Base-by-base conservation (phyloP, 1,140 invertebrate species). In the Sarcophaga bullata region DNA sequence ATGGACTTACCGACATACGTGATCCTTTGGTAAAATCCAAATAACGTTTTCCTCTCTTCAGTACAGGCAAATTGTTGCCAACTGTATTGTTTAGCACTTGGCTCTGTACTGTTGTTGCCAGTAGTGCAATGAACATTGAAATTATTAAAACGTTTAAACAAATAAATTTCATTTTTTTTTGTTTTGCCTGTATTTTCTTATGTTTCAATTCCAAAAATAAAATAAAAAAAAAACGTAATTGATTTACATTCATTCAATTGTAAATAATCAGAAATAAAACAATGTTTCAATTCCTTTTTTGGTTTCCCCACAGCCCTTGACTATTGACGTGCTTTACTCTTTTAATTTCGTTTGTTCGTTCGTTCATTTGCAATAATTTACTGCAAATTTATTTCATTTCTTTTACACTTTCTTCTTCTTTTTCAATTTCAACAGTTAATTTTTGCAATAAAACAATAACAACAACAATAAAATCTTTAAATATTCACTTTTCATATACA, bases 1-100 rank as follows among this genome's bases (percentile, higher is more conserved):
- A 5, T 2, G n/a, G 37, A 73, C 83, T 84, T 48, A 84, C 83
- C 83, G 83, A 84, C 25, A 84, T 73, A 81, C 83, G 83, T 13
- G 83, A 17, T 9, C 83, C 83, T 76, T 82, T 82, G 7, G 81
- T 80, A 25, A 84, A 84, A 46, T 84, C 78, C 78, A 84, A 78
- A 81, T 82, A 84, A 15, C 83, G 81, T 19, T 81, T 80, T 7
- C 83, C 81, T n/a, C 83, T 58, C 8, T 72, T 76, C 50, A 84
- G 15, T 0, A 52, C 48, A 9, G 58, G 78, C 37, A 73, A 62
- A 80, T 68, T 68, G 48, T n/a, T n/a, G 17, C 8, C 11, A 15
- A 9, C 19, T n/a, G 49, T 48, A 52, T 52, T 52, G 13, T 46
- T 73, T 48, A 49, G 13, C 58, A 37, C 47, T 72, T 68, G 76